Evolutionary conservation across 2,888 invertebrate genomes (phyloP).

Genomic region (Sialis fuliginosa): DNA sequence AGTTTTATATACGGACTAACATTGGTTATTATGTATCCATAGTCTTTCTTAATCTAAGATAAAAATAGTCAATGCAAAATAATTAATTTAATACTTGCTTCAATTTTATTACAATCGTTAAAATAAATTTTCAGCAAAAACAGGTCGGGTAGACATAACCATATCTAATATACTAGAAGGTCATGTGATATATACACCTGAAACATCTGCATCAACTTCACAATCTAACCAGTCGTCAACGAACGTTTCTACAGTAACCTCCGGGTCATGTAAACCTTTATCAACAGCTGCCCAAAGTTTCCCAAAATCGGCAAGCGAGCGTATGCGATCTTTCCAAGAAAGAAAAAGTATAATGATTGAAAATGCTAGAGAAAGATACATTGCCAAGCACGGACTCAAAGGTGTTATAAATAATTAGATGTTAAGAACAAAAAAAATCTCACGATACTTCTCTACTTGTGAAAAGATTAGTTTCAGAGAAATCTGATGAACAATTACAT

Average conservation of each 20-base stretch:
- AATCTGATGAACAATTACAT: too few species aligned
- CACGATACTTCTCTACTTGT: too few species aligned
- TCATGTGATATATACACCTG: conserved; percentile 41
- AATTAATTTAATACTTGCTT: too few species aligned
- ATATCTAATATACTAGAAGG: conserved; percentile 70
- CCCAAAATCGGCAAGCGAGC: conserved; percentile 36
- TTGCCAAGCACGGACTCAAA: conserved; percentile 52
- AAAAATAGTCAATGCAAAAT: too few species aligned
- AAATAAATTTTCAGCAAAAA: conserved; percentile 33
- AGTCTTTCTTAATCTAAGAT: too few species aligned
- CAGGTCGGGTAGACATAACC: conserved; percentile 59
- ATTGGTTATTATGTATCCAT: too few species aligned
- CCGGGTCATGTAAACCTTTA: conserved; percentile 10
- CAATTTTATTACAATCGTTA: background rate
- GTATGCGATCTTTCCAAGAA: conserved; percentile 61
- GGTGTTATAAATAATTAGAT: conserved; percentile 13
- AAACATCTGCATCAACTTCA: conserved; percentile 14
- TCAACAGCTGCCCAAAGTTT: conserved; percentile 27
- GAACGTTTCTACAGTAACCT: conserved; percentile 7
- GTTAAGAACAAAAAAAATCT: too few species aligned
- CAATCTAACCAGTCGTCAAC: conserved; percentile 8
- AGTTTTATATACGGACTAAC: too few species aligned
- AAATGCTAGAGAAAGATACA: conserved; percentile 56
- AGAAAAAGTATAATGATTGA: conserved; percentile 61
- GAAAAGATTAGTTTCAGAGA: too few species aligned